These are phyloP conservation scores for Heliocidaris erythrogramma DNA, from an alignment of 35 echinoderm and acorn worm species.

Conservation along the genomic window DNA sequence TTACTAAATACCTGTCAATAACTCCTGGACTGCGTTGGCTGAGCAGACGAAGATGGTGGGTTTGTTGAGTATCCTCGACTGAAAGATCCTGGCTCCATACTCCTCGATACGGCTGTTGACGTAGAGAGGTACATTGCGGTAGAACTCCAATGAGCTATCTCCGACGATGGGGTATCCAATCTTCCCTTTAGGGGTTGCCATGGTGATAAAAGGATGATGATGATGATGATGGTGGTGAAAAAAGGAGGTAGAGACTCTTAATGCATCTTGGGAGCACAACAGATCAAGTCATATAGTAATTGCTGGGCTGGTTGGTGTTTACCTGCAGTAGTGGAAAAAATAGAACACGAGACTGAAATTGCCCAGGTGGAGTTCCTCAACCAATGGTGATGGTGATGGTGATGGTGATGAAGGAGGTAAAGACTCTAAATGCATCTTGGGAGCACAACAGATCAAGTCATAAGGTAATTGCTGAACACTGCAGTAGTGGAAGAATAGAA, in stretches of 20 bases:
- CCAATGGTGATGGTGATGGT: neutral
- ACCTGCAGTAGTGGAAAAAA: too few species aligned
- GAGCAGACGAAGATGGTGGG: constrained; percentile 88
- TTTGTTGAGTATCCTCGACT: constrained; percentile 79
- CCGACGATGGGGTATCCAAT: constrained; percentile 79
- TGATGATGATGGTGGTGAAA: neutral
- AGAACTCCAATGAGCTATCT: constrained; percentile 87
- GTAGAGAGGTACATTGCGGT: constrained; percentile 78
- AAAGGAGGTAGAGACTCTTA: neutral
- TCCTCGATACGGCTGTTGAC: constrained; percentile 80
- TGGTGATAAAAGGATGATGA: neutral
- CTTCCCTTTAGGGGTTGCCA: constrained; percentile 86
- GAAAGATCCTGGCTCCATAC: constrained; percentile 77
- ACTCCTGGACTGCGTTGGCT: constrained; percentile 66
- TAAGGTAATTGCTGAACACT: too few species aligned
- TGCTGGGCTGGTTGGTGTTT: too few species aligned
- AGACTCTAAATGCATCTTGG: too few species aligned
- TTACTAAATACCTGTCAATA: constrained; percentile 70
- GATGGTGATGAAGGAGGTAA: too few species aligned
- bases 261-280: too few species aligned
- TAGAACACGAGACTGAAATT: too few species aligned
- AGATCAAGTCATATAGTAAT: too few species aligned
- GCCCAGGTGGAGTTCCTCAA: too few species aligned
- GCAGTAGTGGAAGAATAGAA: too few species aligned
- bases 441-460: too few species aligned